Conservation (phyloP, 2,888 invertebrate species). For the Falcaria lacertinaria region DNA sequence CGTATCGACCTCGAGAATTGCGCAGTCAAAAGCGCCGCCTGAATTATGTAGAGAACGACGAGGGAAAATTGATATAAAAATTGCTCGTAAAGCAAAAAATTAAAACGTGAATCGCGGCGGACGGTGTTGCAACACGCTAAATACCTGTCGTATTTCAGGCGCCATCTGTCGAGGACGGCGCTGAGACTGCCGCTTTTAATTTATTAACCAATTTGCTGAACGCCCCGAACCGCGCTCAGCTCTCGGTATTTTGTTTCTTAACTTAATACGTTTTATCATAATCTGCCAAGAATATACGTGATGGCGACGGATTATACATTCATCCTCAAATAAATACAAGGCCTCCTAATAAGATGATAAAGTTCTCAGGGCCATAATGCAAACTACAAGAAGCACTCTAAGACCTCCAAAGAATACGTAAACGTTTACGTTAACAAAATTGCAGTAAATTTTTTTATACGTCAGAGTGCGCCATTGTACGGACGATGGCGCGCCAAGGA, state of each 20-base stretch:
- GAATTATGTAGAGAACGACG: constrained; percentile 62
- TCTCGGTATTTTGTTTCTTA: constrained; percentile 69
- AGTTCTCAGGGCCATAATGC: background rate
- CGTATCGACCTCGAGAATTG: constrained; percentile 47
- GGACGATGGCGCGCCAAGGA: constrained; percentile 30
- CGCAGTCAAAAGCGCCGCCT: constrained; percentile 47
- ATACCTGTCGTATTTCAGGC: constrained; percentile 78
- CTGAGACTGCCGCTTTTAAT: constrained; percentile 75
- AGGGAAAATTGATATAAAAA: constrained; percentile 73
- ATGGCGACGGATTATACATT: constrained; percentile 40
- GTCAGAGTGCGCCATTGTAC: constrained; percentile 20
- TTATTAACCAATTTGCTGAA: constrained; percentile 77
- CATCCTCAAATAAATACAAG: constrained; percentile 21
- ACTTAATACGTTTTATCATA: constrained; percentile 72
- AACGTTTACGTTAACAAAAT: constrained; percentile 23
- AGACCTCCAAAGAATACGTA: constrained; percentile 17
- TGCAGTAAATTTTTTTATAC: constrained; percentile 19
- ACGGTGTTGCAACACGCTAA: constrained; percentile 76
- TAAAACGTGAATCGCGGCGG: constrained; percentile 67
- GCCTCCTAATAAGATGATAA: background rate
- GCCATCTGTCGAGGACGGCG: constrained; percentile 75
- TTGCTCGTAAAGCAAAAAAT: constrained; percentile 77
- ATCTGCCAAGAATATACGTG: constrained; percentile 54
- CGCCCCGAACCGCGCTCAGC: constrained; percentile 61
- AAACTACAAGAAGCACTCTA: constrained; percentile 15